Evolutionary conservation across 2,797 vertebrate species (phyloP), one percentile per base, ranked within the genome.

Genomic region (Columba guinea): DNA sequence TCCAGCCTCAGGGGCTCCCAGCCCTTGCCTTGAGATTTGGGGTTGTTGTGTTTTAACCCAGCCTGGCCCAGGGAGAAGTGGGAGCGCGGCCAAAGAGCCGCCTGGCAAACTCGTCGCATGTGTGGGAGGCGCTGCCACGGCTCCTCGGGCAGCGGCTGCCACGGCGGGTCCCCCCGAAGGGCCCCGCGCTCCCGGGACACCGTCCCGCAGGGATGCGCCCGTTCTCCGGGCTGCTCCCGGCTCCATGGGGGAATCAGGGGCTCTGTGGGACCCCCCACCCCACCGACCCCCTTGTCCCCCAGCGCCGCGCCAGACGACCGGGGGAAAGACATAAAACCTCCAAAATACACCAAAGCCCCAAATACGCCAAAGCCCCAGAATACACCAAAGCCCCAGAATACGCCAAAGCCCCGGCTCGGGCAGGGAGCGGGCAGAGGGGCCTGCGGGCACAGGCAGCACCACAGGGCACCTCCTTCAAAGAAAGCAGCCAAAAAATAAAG

Each of bases 11-110:
- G 65, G 91, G 89, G 83, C 70, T 91, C 48, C 1, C 14, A 51
- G 51, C 70, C 77, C 44, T 46, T 46, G 89, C 77, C 51, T 58
- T 70, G 77, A 74, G 93, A 93, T 81, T 65, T 60, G 15, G 76
- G 87, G 62, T 59, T 87, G 85, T 84, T 94, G 63, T 76, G 51
- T 83, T 95, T 95, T 90, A 93, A 95, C 87, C 93, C 93, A 93
- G 76, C 88, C 79, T 21, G 88, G 92, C 68, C 75, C 95, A 34
- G 77, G 62, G 78, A 90, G 69, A 84, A 87, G 87, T 51, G 21
- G 74, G 17, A 91, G 70, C 5, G 2, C 0, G 63, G 75, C 84
- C 55, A 79, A 53, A 24, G 69, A 19, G 30, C 46, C 13, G 39
- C 79, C 84, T 74, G 80, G 76, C 85, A 62, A 91, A 86, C 49